Evolutionary conservation across 2,888 invertebrate genomes (phyloP), one percentile per base, ranked within the genome.

Genomic region (Cartodere bifasciata): DNA sequence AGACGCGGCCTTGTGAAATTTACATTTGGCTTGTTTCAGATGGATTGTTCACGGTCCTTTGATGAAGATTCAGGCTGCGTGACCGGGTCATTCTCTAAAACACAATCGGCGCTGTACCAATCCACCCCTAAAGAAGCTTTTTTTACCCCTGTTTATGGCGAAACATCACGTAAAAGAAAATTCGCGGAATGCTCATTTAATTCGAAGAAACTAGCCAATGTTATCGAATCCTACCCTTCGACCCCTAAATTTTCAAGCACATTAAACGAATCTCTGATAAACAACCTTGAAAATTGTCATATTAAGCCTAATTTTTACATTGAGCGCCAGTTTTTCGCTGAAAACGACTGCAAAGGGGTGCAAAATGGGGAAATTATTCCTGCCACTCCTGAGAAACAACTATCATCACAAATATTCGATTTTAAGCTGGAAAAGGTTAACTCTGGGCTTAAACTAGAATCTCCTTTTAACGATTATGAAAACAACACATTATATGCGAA

Each of bases 401-500:
- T 26, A 13, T 16, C 13, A 7, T 22, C 11, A 11, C 4, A 13
- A 2, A 32, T 25, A 12, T 26, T 32, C 2, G 25, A n/a, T 6
- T 26, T 26, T 10, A 32, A 32, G 20, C 28, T 24, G 13, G 33
- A 24, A 16, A 3, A 11, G 4, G 24, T 22, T 13, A 31, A 31
- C 12, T 36, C 50, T 1, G 50, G 52, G 28, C 33, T 48, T n/a
- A 47, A 36, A 9, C 35, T 43, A 3, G 41, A 48, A 16, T 50
- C 51, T 2, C 52, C 52, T 2, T 35, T 50, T 7, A 47, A 49
- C 28, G 50, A 51, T 30, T n/a, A n/a, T n/a, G 42, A 45, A 9
- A 45, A 53, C 16, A 48, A 50, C 16, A 53, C 58, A 15, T 38
- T 59, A 11, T 56, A 57, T 29, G 52, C 53, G 2, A 50, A 42